A percentile compares a stretch with the other conserved stretches of the same genome.
Conservation (phyloP, 92 coral and sea anemone species). For the Epizoanthus ramosus region DNA sequence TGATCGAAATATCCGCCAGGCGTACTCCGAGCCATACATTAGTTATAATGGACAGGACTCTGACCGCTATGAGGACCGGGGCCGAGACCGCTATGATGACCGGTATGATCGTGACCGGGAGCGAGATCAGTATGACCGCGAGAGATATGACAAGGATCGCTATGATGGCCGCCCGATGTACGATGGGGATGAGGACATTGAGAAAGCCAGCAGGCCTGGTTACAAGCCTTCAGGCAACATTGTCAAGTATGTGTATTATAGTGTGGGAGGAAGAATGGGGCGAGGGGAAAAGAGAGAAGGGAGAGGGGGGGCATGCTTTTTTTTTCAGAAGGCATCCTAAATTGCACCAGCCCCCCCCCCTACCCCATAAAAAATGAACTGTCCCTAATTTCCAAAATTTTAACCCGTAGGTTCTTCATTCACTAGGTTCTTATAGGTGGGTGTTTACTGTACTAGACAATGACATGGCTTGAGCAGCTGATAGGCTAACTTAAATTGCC, state of each 20-base stretch:
- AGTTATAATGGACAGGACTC: slow-evolving; percentile 72
- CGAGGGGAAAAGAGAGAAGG: too few relatives aligned
- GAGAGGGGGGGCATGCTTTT: too few relatives aligned
- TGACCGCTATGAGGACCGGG: slow-evolving; percentile 47
- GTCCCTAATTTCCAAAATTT: too few relatives aligned
- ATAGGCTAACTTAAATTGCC: too few relatives aligned
- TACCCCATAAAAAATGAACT: too few relatives aligned
- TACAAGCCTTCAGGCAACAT: slow-evolving; percentile 81
- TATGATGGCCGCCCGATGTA: slow-evolving; percentile 45
- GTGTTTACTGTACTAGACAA: too few relatives aligned
- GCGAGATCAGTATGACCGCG: slow-evolving; percentile 22
- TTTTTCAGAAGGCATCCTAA: too few relatives aligned
- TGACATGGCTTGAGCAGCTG: too few relatives aligned
- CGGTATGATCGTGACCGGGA: slow-evolving; percentile 48
- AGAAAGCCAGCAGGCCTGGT: slow-evolving; percentile 82
- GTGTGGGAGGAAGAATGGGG: too few relatives aligned
- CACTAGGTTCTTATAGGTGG: too few relatives aligned
- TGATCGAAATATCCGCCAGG: slow-evolving; percentile 49
- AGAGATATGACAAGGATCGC: slow-evolving; percentile 58
- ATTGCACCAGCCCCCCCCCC: too few relatives aligned
- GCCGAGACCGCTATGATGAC: slow-evolving; percentile 50
- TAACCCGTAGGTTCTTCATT: too few relatives aligned
- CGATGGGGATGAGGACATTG: slow-evolving; percentile 68
- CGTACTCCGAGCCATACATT: slow-evolving; percentile 67
- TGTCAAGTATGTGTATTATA: slow-evolving; percentile 63